phyloP scores from a whole-genome alignment of 1,140 invertebrate species.

The Drosophila punjabiensis region DNA sequence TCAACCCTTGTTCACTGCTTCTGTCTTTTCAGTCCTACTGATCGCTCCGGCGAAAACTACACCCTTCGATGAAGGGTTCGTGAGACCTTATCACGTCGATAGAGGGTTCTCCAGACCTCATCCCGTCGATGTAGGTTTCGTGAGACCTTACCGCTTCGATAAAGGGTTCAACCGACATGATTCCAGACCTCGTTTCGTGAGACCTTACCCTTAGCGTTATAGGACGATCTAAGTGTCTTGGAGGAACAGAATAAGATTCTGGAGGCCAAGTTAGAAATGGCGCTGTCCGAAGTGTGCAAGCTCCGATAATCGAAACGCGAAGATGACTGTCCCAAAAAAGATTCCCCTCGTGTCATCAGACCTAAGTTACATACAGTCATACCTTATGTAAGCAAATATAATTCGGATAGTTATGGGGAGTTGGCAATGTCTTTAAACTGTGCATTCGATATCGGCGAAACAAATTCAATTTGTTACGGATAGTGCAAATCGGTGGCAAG shows the following conservation, averaged over 20 bases:
- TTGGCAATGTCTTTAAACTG: not conserved
- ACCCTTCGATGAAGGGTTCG: too few relatives aligned
- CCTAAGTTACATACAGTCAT: not conserved
- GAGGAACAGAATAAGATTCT: not conserved
- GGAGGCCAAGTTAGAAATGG: not conserved
- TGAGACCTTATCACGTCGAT: too few relatives aligned
- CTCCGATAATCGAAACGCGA: not conserved
- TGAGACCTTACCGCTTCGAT: too few relatives aligned
- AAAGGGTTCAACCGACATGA: too few relatives aligned
- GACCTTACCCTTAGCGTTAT: too few relatives aligned
- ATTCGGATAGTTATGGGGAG: not conserved
- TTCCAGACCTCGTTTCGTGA: too few relatives aligned
- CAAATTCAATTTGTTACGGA: slow-evolving; percentile 1
- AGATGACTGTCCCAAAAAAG: too few relatives aligned
- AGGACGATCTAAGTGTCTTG: too few relatives aligned
- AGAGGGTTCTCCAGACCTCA: too few relatives aligned
- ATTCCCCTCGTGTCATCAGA: too few relatives aligned
- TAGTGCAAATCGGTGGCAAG: not conserved
- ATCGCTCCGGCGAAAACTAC: not conserved
- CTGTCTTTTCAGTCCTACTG: not conserved
- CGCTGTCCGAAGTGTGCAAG: not conserved
- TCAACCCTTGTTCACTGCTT: not conserved
- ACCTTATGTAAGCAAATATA: not conserved
- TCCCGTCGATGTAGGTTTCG: too few relatives aligned
- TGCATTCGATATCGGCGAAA: not conserved